These are phyloP conservation scores for Mesoclemmys tuberculata DNA, from an alignment of 2,113 vertebrate genomes.

Conservation along the genomic window DNA sequence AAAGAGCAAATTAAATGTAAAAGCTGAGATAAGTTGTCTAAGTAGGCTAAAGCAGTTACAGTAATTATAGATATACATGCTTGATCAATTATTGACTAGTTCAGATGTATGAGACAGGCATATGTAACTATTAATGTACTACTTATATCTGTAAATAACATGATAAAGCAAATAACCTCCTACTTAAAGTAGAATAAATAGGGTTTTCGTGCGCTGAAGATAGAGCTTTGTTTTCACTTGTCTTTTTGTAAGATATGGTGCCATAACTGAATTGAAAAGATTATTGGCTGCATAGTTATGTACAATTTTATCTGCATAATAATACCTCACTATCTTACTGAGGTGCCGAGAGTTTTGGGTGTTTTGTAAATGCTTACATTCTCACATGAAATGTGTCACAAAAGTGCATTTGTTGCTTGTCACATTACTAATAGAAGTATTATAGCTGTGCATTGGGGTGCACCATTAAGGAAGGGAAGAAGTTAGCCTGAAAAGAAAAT, in stretches of 20 bases:
- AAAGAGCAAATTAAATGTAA: neutral
- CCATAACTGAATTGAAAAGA: neutral
- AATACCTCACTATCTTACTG: neutral
- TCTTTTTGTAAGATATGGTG: neutral
- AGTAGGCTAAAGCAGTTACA: neutral
- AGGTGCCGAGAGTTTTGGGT: constrained; percentile 7
- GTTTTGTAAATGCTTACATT: constrained; percentile 30
- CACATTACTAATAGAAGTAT: neutral
- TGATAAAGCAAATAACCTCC: neutral
- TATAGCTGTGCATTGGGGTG: neutral
- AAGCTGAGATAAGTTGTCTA: neutral
- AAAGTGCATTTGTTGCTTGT: constrained; percentile 9
- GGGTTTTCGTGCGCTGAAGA: neutral
- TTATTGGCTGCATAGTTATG: neutral
- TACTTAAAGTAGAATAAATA: neutral
- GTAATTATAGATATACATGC: neutral
- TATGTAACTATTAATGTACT: neutral
- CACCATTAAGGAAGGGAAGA: neutral
- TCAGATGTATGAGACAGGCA: neutral
- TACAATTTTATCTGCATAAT: neutral
- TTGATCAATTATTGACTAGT: neutral
- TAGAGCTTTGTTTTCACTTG: neutral
- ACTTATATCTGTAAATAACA: neutral
- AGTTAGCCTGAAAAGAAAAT: neutral
- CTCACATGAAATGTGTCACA: neutral